A percentile compares a stretch with the other conserved stretches of the same genome.
Conservation (phyloP, 1,140 invertebrate genomes). For the Matsumurasca onukii region DNA sequence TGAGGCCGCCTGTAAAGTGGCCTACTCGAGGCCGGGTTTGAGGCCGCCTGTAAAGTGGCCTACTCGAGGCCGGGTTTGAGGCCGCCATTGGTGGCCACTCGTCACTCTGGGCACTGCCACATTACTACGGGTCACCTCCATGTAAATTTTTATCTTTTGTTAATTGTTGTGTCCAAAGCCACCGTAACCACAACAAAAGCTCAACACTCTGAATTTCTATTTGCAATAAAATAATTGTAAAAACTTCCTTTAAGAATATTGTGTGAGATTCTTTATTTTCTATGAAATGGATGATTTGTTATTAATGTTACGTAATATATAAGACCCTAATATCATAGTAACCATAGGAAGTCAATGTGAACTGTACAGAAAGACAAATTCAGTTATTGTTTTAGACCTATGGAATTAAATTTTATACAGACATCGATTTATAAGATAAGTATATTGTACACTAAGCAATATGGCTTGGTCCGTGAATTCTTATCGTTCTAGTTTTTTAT, state of each 20-base stretch:
- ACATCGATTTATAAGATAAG: slow-evolving; percentile 24
- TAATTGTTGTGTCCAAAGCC: slow-evolving; percentile 7
- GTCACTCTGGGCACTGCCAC: neutral
- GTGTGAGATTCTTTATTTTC: slow-evolving; percentile 23
- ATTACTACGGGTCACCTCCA: neutral
- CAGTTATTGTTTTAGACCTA: slow-evolving; percentile 20
- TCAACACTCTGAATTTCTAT: slow-evolving; percentile 23
- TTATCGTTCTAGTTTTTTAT: neutral
- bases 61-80: neutral
- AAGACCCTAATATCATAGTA: slow-evolving; percentile 17
- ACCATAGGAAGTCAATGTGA: neutral
- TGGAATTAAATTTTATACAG: slow-evolving; percentile 23
- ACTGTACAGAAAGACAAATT: slow-evolving; percentile 20
- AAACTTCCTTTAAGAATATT: slow-evolving; percentile 11
- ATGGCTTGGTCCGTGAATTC: neutral
- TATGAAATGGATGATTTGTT: slow-evolving; percentile 21
- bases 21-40: neutral
- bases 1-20: too few relatives aligned
- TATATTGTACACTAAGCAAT: slow-evolving; percentile 21
- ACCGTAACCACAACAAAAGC: slow-evolving; percentile 18
- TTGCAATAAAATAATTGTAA: slow-evolving; percentile 22
- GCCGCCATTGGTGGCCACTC: neutral
- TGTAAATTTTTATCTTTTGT: neutral
- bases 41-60: neutral
- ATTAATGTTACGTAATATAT: slow-evolving; percentile 25